Percentiles rank a stretch among this genome's conserved stretches.
Conservation (phyloP, 2,113 vertebrate species). For the Campylorhamphus procurvoides region DNA sequence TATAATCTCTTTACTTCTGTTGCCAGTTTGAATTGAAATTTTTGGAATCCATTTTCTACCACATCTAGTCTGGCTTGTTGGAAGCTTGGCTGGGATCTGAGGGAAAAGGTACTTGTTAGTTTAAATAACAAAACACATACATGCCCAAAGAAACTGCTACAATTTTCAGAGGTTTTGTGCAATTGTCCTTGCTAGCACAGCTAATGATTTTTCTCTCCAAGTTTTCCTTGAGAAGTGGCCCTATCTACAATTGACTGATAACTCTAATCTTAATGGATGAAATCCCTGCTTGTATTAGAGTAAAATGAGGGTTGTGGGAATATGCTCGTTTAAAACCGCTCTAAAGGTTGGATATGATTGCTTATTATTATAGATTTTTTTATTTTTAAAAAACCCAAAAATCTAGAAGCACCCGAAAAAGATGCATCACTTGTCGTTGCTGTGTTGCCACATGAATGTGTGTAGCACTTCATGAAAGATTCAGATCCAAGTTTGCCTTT, state of each 20-base stretch:
- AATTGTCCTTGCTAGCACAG: background rate
- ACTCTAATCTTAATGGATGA: background rate
- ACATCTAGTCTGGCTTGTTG: background rate
- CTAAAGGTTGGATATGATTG: background rate
- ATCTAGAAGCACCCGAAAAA: background rate
- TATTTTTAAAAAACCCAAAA: background rate
- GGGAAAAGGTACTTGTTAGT: background rate
- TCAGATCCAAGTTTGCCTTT: background rate
- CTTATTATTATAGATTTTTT: background rate
- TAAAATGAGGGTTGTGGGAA: background rate
- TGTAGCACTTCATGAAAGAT: background rate
- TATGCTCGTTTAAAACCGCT: background rate
- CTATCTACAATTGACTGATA: background rate
- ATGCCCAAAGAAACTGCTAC: background rate
- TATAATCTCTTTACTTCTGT: background rate
- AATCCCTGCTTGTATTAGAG: background rate
- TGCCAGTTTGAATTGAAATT: background rate
- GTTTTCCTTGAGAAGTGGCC: background rate
- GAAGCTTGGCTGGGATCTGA: background rate
- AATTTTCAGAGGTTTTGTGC: background rate
- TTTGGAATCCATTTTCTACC: background rate
- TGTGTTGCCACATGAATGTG: background rate
- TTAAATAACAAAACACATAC: background rate
- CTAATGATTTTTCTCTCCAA: rapidly evolving
- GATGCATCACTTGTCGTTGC: background rate